phyloP scores from a whole-genome alignment of 1,140 invertebrate genomes.

The Physella acuta region DNA sequence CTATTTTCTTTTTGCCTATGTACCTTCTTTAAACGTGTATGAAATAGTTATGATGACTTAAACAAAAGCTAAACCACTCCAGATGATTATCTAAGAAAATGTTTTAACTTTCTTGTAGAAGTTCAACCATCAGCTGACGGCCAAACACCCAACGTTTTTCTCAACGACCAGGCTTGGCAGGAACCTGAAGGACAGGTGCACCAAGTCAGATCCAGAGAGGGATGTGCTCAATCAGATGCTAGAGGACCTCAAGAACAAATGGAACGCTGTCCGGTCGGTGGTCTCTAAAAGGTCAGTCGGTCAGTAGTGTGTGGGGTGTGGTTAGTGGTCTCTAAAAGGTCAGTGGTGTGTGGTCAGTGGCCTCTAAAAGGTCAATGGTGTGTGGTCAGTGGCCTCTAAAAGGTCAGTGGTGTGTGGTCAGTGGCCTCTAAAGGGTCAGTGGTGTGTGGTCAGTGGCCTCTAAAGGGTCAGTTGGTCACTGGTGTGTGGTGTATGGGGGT shows the following conservation, averaged over 20 bases:
- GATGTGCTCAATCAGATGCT: slow-evolving; percentile 79
- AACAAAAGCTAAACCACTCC: too few species aligned
- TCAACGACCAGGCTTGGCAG: slow-evolving; percentile 91
- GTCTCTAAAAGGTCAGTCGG: slow-evolving; percentile 74
- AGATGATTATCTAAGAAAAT: too few species aligned
- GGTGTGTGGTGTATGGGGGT: neutral
- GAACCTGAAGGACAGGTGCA: slow-evolving; percentile 89
- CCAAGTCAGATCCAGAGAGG: slow-evolving; percentile 81
- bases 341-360: neutral
- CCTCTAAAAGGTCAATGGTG: neutral
- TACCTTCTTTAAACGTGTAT: too few species aligned
- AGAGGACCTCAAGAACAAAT: slow-evolving; percentile 88
- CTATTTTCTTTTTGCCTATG: too few species aligned
- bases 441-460: neutral
- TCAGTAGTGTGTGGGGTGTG: neutral
- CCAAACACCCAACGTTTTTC: slow-evolving; percentile 88
- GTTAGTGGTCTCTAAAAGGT: neutral
- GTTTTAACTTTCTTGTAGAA: slow-evolving; percentile 64
- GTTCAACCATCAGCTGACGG: slow-evolving; percentile 85
- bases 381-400: neutral
- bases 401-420: neutral
- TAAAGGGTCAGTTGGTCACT: neutral
- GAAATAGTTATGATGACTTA: too few species aligned
- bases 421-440: neutral
- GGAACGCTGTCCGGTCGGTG: slow-evolving; percentile 91